Evolutionary conservation across 2,888 invertebrate species (phyloP).

Genomic region (Synergus umbraculus): DNA sequence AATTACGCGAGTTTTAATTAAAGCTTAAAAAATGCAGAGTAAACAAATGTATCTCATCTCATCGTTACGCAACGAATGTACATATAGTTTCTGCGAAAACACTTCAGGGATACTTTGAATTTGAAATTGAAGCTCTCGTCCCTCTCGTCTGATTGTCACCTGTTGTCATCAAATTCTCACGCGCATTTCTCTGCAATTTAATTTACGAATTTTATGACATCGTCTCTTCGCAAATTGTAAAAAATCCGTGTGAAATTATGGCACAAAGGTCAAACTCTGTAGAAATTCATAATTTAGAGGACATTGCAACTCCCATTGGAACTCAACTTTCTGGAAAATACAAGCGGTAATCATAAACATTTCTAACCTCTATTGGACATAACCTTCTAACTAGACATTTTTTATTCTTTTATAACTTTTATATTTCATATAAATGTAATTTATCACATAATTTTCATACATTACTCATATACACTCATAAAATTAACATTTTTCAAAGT

Average conservation of each 20-base stretch:
- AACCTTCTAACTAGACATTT: constrained; percentile 42
- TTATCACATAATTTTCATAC: too few species aligned
- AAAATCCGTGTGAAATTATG: constrained; percentile 50
- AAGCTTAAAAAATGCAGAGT: neutral
- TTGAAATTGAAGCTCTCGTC: neutral
- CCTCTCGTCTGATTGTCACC: neutral
- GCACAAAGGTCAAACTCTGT: constrained; percentile 60
- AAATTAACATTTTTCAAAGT: neutral
- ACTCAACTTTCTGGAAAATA: constrained; percentile 67
- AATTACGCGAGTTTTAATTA: neutral
- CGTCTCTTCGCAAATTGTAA: neutral
- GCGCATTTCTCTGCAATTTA: neutral
- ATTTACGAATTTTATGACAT: neutral
- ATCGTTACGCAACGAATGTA: neutral
- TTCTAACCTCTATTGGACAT: constrained; percentile 13
- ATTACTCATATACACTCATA: too few species aligned
- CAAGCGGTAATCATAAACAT: constrained; percentile 63
- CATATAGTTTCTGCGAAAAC: neutral
- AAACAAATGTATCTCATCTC: neutral
- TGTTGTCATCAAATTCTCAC: neutral
- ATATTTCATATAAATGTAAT: constrained; percentile 3
- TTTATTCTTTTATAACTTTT: neutral
- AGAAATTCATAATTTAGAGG: constrained; percentile 66
- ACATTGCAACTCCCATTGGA: constrained; percentile 66
- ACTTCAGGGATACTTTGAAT: neutral